Base-by-base conservation (phyloP, 2,888 invertebrate genomes). In the Congeria kusceri region DNA sequence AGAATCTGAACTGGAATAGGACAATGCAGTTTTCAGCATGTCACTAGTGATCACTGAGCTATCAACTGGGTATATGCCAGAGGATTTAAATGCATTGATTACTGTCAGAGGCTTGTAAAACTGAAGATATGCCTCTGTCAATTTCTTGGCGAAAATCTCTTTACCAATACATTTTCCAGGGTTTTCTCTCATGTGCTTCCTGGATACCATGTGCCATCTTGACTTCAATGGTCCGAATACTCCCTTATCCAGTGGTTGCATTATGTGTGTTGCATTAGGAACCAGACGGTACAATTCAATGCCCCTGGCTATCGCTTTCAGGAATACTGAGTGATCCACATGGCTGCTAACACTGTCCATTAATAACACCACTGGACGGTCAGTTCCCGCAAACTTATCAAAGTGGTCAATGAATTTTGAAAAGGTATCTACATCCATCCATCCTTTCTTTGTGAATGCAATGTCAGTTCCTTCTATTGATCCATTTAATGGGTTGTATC, bases 221-320 rank as follows among this genome's bases (percentile, higher is more conserved):
- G n/a, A n/a, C n/a, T n/a, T n/a, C n/a, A n/a, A n/a, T n/a, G n/a
- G n/a, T n/a, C n/a, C n/a, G n/a, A n/a, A 3, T 13, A 80, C 77
- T 20, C 77, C 77, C 49, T 77, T 76, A 47, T 83, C 77, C 18
- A 83, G 32, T 7, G 77, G 77, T 46, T 83, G 83, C 80, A 83
- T 83, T 15, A 83, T 18, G 53, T 83, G 83, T 15, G 74, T 80
- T 0, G 77, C 77, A 80, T 83, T 77, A 11, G 76, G 69, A 9
- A 79, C 63, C 62, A 20, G 76, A 46, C 28, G 1, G 49, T 80
- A 83, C 23, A 83, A 28, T 44, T 83, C 83, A 5, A 77, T 77
- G 5, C 64, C 46, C 72, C 68, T 29, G 53, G 66, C 15, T 53
- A 44, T 66, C 1, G 81, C 77, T 15, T 47, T 32, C 29, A 65